phyloP scores from a whole-genome alignment of 2,797 vertebrate genomes.

The Mus minutoides region DNA sequence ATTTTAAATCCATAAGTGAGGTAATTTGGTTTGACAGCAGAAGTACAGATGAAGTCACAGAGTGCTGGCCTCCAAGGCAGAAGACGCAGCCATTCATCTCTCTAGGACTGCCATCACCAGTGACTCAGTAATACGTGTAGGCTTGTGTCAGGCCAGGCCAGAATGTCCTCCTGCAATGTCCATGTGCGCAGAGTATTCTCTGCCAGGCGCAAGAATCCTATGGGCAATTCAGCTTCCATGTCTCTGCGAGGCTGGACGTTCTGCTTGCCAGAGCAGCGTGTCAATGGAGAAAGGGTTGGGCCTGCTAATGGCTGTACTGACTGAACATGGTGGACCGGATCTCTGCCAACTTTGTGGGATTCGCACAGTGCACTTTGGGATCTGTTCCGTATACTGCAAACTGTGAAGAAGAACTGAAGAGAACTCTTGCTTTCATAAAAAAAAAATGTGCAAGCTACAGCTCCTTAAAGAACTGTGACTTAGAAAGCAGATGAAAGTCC shows the following conservation, averaged over 20 bases:
- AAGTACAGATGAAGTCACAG: conserved; percentile 68
- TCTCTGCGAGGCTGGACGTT: not conserved
- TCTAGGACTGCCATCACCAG: not conserved
- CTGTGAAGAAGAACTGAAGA: not conserved
- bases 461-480: conserved; percentile 13
- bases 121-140: not conserved
- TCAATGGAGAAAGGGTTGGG: not conserved
- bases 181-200: not conserved
- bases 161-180: rapidly evolving
- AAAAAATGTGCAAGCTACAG: not conserved
- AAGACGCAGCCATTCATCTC: not conserved
- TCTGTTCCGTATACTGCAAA: not conserved
- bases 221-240: not conserved
- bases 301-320: not conserved
- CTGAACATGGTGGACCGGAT: not conserved
- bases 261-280: not conserved
- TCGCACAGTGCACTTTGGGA: not conserved
- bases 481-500: too few relatives aligned
- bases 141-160: not conserved
- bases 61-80: conserved; percentile 33
- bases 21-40: conserved; percentile 48
- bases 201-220: not conserved
- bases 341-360: not conserved
- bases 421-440: not conserved
- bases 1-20: conserved; percentile 57